These are phyloP conservation scores for Chaunax sp. DNA, from an alignment of 2,797 vertebrate species.

Conservation along the genomic window DNA sequence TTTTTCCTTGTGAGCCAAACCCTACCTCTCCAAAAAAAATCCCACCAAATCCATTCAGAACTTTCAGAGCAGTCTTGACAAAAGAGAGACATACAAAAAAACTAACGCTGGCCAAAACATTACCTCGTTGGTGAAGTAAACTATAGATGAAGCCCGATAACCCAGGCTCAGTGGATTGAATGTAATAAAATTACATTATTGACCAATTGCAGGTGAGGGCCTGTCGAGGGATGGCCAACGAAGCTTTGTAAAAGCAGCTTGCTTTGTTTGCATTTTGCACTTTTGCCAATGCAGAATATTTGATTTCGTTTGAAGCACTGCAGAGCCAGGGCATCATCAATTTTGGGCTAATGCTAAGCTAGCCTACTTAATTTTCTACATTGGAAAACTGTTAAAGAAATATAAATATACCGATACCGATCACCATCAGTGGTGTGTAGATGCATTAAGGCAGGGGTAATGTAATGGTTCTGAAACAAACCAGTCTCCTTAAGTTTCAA, in stretches of 20 bases:
- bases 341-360: not conserved
- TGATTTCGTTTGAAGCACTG: not conserved
- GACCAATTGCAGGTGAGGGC: conserved; percentile 7
- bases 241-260: conserved; percentile 2
- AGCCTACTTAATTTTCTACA: not conserved
- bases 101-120: no score
- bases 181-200: conserved; percentile 18
- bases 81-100: no score
- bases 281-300: conserved; percentile 1
- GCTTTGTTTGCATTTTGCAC: conserved; percentile 7
- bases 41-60: no score
- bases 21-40: no score
- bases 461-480: conserved; percentile 1
- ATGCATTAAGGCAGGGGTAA: not conserved
- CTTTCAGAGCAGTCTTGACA: no score
- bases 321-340: not conserved
- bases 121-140: no score
- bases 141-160: not conserved
- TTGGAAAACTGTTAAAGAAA: not conserved
- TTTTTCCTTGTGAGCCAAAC: no score
- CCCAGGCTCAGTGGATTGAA: not conserved
- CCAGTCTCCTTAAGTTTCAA: not conserved
- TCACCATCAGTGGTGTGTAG: no score
- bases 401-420: not conserved
- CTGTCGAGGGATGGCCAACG: not conserved